These are phyloP conservation scores for Diphyllodes magnificus DNA, from an alignment of 2,113 vertebrate genomes.

Conservation along the genomic window DNA sequence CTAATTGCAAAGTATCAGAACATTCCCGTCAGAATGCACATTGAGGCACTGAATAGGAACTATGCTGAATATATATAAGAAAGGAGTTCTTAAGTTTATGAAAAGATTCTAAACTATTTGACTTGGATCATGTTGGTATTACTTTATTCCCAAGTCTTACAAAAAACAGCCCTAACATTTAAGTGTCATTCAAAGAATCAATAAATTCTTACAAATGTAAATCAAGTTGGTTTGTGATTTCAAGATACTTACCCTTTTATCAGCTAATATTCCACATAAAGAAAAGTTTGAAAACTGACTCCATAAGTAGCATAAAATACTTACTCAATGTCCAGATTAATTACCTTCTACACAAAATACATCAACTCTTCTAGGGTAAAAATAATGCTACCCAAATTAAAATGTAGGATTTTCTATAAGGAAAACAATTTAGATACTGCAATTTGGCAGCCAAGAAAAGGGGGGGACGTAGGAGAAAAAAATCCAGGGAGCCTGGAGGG, in stretches of 20 bases:
- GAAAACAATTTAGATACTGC: slow-evolving; percentile 68
- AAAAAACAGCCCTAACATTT: slow-evolving; percentile 68
- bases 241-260: slow-evolving; percentile 78
- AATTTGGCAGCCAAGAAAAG: slow-evolving; percentile 71
- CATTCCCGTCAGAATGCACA: slow-evolving; percentile 78
- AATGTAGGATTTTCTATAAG: slow-evolving; percentile 57
- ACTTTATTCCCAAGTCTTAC: slow-evolving; percentile 74
- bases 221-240: slow-evolving; percentile 72
- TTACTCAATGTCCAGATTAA: slow-evolving; percentile 66
- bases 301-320: slow-evolving; percentile 55
- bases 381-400: slow-evolving; percentile 66
- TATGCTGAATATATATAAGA: slow-evolving; percentile 72
- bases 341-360: slow-evolving; percentile 67
- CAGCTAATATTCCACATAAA: slow-evolving; percentile 64
- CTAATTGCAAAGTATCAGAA: slow-evolving; percentile 74
- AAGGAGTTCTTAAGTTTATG: slow-evolving; percentile 70
- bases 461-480: slow-evolving; percentile 65
- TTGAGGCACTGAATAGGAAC: slow-evolving; percentile 73
- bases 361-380: slow-evolving; percentile 65
- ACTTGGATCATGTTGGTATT: slow-evolving; percentile 64
- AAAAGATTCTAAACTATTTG: slow-evolving; percentile 65
- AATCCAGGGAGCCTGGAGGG: slow-evolving; percentile 67
- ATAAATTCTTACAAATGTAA: slow-evolving; percentile 66
- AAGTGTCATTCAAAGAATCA: slow-evolving; percentile 71
- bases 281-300: slow-evolving; percentile 61